Base-by-base conservation (phyloP, 1,140 invertebrate species). In the Teleopsis dalmanni region DNA sequence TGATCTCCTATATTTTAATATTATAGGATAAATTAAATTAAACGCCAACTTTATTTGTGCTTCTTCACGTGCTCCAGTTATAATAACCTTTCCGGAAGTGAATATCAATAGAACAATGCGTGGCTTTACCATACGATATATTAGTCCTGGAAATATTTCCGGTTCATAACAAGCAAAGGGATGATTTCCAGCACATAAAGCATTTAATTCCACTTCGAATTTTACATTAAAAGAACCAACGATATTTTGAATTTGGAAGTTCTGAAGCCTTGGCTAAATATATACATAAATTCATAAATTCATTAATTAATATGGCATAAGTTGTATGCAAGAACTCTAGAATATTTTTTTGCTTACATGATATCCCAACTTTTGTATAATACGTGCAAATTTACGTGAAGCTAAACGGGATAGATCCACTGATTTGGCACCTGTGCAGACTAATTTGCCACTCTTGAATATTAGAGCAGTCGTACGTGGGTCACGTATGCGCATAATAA, bases 181-280 rank as follows among this genome's bases (percentile, higher is more conserved):
- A n/a, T n/a, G n/a, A n/a, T n/a, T n/a, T n/a, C n/a, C n/a, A n/a
- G n/a, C n/a, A n/a, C n/a, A n/a, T n/a, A n/a, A n/a, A n/a, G n/a
- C n/a, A n/a, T n/a, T n/a, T n/a, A n/a, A n/a, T n/a, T n/a, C n/a
- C n/a, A n/a, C n/a, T n/a, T n/a, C n/a, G n/a, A 98, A 98, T 71
- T 95, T 95, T 0, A 98, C 92, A 76, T 98, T 95, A 77, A 93
- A 97, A 65, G 91, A 96, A 13, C 93, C 95, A 33, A 98, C 95
- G 91, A 99, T 98, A 71, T 99, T 98, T 76, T 98, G 95, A 58
- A 99, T 95, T 81, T 98, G 98, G 71, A 99, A 99, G 65, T 98
- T 93, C 46, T 94, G 78, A 73, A 98, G 98, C 73, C 96, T 97
- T 18, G 94, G 94, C 81, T 93, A 75, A 54, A 81, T 81, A 36